Base-by-base conservation (phyloP, 1,140 invertebrate species). In the Drosophila neocordata region DNA sequence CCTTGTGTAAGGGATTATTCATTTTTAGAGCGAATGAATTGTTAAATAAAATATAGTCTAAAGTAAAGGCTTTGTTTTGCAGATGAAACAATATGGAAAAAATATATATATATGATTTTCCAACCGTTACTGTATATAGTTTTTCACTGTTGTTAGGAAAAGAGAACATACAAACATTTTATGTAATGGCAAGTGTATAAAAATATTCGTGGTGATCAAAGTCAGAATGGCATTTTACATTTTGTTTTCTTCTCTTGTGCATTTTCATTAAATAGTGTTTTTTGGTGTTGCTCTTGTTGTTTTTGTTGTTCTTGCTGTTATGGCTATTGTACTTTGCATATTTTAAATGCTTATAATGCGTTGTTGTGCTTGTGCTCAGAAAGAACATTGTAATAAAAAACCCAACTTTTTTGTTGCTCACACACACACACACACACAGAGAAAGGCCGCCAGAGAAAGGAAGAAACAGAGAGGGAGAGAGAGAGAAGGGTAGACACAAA, bases 221-320 rank as follows among this genome's bases (percentile, higher is more conserved):
- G 7, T 44, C 18, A 9, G 1, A 8, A 9, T 20, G 18, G 57
- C 63, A 55, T 62, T 44, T 78, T 71, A 65, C 63, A 81, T 79
- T 69, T 77, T 65, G 55, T 62, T 77, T 57, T 71, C 55, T 52
- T 59, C 20, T 64, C 70, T 68, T 66, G 58, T 69, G 62, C 57
- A 85, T 76, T 85, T 85, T 85, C 82, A 85, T 85, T 85, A 85
- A 85, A 85, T 87, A 75, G 72, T 74, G 63, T 74, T 74, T 64
- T 74, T 74, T 69, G 55, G 53, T 70, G 56, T 66, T 73, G 70
- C 67, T 75, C n/a, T 31, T 41, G 52, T 12, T 58, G 31, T 74
- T 64, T 48, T 75, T 71, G 38, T 64, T 71, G 59, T 53, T 72
- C 20, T 57, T 71, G 59, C 52, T 75, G 73, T 75, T 76, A 15